A percentile compares a stretch with the other conserved stretches of the same genome.
These are phyloP conservation scores for Agrochola circellaris DNA, from an alignment of 2,888 invertebrate species.

Conservation along the genomic window DNA sequence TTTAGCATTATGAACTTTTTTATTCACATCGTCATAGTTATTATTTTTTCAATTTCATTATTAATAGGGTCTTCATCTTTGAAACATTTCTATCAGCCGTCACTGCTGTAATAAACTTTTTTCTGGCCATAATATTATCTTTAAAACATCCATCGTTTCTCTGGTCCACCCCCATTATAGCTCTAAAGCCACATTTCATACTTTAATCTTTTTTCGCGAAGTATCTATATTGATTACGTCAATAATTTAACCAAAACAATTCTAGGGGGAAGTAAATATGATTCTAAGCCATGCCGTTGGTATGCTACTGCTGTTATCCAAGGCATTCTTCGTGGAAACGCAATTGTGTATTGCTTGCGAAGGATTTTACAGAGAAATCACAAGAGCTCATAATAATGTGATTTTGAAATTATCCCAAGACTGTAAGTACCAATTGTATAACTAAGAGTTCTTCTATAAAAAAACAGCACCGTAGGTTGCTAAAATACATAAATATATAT, in stretches of 20 bases:
- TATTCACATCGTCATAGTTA: not conserved
- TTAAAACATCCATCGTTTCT: not conserved
- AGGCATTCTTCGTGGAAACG: conserved; percentile 28
- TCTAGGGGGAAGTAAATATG: not conserved
- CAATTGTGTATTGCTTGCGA: conserved; percentile 39
- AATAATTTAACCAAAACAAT: not conserved
- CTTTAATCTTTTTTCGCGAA: not conserved
- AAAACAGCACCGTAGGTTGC: not conserved
- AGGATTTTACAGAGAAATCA: conserved; percentile 32
- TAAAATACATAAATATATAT: not conserved
- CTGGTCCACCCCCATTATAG: not conserved
- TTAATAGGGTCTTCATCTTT: not conserved
- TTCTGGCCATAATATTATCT: not conserved
- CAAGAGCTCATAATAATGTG: conserved; percentile 22
- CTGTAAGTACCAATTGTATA: conserved; percentile 23
- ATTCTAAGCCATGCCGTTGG: conserved; percentile 37
- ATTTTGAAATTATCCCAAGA: conserved; percentile 32
- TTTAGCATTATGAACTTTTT: not conserved
- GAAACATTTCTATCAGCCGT: not conserved
- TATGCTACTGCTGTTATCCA: conserved; percentile 22
- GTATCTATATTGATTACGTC: not conserved
- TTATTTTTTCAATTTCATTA: not conserved
- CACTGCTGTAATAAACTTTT: not conserved
- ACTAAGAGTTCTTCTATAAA: not conserved
- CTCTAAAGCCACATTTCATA: not conserved